Evolutionary conservation across 2,888 invertebrate genomes (phyloP).

Genomic region (Dryomyza anilis): DNA sequence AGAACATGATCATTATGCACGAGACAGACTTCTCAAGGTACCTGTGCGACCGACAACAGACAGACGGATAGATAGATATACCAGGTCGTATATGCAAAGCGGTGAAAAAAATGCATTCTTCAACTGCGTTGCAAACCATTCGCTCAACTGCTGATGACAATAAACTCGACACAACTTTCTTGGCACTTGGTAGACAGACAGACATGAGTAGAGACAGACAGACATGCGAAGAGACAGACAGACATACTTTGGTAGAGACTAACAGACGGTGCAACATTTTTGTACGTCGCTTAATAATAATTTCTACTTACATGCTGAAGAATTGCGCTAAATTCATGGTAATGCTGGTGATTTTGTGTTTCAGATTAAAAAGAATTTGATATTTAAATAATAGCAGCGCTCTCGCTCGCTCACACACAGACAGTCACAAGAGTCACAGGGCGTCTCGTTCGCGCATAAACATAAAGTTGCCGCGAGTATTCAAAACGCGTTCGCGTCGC

Average conservation of each 20-base stretch:
- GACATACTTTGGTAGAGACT: not conserved
- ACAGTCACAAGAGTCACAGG: not conserved
- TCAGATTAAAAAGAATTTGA: constrained; percentile 2
- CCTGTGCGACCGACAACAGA: no score
- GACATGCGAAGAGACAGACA: not conserved
- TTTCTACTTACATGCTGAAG: constrained; percentile 20
- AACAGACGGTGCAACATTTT: not conserved
- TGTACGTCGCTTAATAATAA: not conserved
- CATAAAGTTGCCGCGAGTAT: constrained; percentile 8
- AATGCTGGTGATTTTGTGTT: not conserved
- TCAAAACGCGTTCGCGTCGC: constrained; percentile 14
- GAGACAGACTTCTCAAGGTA: no score
- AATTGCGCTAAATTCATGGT: constrained; percentile 25
- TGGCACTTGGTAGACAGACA: no score
- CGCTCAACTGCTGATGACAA: no score
- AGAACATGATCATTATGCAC: no score
- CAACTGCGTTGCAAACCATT: no score
- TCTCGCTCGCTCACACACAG: not conserved
- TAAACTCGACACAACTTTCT: no score
- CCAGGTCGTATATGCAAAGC: no score
- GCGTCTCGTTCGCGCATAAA: not conserved
- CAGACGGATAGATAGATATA: no score
- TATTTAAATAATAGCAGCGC: constrained; percentile 16
- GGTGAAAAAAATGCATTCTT: no score
- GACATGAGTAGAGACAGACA: no score